Conservation (phyloP, 2,888 invertebrate genomes). For the Sinotaia quadrata region DNA sequence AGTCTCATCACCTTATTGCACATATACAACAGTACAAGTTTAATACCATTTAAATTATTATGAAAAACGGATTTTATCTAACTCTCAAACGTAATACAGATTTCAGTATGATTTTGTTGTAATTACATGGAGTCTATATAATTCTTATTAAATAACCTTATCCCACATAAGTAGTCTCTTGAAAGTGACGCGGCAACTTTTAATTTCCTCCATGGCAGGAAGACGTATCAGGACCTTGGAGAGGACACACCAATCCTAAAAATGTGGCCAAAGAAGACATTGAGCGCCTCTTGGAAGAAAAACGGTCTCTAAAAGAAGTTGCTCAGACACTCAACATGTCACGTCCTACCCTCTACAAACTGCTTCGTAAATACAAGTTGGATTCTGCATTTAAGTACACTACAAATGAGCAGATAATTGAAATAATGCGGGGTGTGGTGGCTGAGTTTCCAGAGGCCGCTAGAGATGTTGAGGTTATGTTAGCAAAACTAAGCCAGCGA, state of each 20-base stretch:
- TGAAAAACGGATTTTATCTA: too few species aligned
- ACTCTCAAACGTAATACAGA: too few species aligned
- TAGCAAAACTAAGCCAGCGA: background rate
- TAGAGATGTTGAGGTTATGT: conserved; percentile 8
- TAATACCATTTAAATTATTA: too few species aligned
- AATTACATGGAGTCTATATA: too few species aligned
- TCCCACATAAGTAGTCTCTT: too few species aligned
- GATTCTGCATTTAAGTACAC: conserved; percentile 22
- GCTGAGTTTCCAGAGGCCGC: conserved; percentile 14
- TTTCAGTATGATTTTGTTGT: too few species aligned
- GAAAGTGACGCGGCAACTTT: too few species aligned
- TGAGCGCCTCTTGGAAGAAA: conserved; percentile 17
- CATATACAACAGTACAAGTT: too few species aligned
- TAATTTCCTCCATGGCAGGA: conserved; percentile 2
- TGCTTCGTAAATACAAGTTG: conserved; percentile 22
- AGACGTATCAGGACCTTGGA: background rate
- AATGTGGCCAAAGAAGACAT: conserved; percentile 22
- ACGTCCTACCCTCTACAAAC: conserved; percentile 24
- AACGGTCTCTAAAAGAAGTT: conserved; percentile 17
- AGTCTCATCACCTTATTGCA: too few species aligned
- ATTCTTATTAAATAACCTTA: too few species aligned
- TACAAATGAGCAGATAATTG: conserved; percentile 25
- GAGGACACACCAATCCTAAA: conserved; percentile 15
- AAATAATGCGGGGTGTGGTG: conserved; percentile 12
- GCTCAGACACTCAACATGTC: conserved; percentile 22